These are phyloP conservation scores for Phortica variegata DNA, from an alignment of 1,140 invertebrate genomes.

Conservation along the genomic window DNA sequence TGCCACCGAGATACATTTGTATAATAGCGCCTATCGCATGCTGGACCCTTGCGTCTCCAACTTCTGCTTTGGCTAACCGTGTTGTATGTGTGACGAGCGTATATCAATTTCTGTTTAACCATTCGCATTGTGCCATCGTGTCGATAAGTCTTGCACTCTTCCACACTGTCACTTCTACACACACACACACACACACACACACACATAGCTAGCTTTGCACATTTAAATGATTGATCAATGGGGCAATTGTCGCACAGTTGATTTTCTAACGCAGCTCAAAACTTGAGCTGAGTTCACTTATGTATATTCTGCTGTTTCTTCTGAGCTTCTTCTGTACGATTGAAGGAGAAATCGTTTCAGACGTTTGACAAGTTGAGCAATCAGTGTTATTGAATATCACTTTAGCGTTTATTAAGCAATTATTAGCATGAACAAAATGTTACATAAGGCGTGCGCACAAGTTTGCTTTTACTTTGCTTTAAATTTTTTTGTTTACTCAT, in stretches of 20 bases:
- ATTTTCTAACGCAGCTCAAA: no score
- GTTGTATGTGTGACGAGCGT: no score
- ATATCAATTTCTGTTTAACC: slow-evolving; percentile 21
- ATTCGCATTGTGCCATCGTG: slow-evolving; percentile 21
- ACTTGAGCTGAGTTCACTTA: no score
- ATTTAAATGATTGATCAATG: slow-evolving; percentile 56
- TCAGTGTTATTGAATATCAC: slow-evolving; percentile 13
- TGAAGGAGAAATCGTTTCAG: slow-evolving; percentile 5
- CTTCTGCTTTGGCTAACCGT: no score
- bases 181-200: not conserved
- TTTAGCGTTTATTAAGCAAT: slow-evolving; percentile 10
- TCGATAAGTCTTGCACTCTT: slow-evolving; percentile 43
- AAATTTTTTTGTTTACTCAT: no score
- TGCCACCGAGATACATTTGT: no score
- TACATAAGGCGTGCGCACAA: not conserved
- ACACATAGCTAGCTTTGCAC: slow-evolving; percentile 20
- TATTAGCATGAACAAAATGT: slow-evolving; percentile 26
- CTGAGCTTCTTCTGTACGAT: no score
- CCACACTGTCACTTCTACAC: not conserved
- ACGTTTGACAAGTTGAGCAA: slow-evolving; percentile 23
- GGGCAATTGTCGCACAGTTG: slow-evolving; percentile 49
- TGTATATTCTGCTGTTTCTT: no score
- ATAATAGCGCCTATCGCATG: no score
- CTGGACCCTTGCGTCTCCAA: no score
- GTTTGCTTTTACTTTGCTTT: no score